These are phyloP conservation scores for Palythoa grandiflora DNA, from an alignment of 92 coral and sea anemone genomes.

Conservation along the genomic window DNA sequence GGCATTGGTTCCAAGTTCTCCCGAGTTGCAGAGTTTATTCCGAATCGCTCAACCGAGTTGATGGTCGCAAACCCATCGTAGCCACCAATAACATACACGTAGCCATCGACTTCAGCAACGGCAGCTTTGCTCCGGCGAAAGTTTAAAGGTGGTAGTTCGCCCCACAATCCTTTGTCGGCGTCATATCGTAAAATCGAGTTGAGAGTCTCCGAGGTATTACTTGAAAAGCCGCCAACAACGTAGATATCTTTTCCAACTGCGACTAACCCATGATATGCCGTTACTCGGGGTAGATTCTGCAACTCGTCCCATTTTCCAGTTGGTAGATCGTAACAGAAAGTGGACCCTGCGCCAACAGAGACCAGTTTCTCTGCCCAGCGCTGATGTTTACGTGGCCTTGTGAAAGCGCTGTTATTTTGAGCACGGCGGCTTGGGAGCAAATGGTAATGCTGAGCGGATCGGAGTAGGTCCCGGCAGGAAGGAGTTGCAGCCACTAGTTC, in stretches of 20 bases:
- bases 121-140: slow-evolving; percentile 41
- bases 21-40: not conserved
- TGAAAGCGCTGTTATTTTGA: not conserved
- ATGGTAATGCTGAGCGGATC: slow-evolving; percentile 16
- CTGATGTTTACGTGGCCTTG: slow-evolving; percentile 33
- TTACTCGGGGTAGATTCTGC: slow-evolving; percentile 26
- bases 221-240: slow-evolving; percentile 23
- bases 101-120: slow-evolving; percentile 40
- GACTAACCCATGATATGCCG: slow-evolving; percentile 10
- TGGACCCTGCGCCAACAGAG: slow-evolving; percentile 29
- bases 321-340: slow-evolving; percentile 30
- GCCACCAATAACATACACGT: slow-evolving; percentile 32
- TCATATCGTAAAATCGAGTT: slow-evolving; percentile 28
- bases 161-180: slow-evolving; percentile 31
- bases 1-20: slow-evolving; percentile 51
- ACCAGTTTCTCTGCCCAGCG: slow-evolving; percentile 32
- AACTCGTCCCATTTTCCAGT: slow-evolving; percentile 37
- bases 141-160: slow-evolving; percentile 34
- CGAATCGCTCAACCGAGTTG: slow-evolving; percentile 44
- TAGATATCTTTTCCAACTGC: slow-evolving; percentile 5
- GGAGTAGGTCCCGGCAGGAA: slow-evolving; percentile 20
- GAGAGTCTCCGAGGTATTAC: slow-evolving; percentile 12
- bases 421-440: slow-evolving; percentile 42
- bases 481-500: slow-evolving; percentile 7
- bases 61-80: slow-evolving; percentile 40